Evolutionary conservation across 1,140 invertebrate species (phyloP).

Genomic region (Drosophila baimaii): DNA sequence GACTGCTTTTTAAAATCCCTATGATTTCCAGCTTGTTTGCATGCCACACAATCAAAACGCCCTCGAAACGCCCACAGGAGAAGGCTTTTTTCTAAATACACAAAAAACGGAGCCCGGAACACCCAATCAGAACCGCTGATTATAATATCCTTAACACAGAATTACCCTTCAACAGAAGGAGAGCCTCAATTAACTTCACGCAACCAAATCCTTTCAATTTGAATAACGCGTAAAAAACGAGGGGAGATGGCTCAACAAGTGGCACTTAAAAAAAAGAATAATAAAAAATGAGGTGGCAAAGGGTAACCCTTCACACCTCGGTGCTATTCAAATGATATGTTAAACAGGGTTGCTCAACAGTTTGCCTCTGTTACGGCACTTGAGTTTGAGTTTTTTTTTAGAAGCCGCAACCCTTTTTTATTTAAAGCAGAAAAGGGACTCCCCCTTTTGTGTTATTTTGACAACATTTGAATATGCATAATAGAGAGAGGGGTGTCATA

Average conservation of each 20-base stretch:
- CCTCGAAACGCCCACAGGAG: conserved; percentile 46
- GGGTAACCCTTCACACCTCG: conserved; percentile 70
- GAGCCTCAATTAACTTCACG: conserved; percentile 71
- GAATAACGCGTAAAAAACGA: conserved; percentile 54
- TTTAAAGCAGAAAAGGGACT: not conserved
- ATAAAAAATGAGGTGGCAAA: conserved; percentile 35
- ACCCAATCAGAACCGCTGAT: conserved; percentile 63
- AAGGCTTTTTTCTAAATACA: conserved; percentile 1
- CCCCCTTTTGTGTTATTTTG: conserved; percentile 49
- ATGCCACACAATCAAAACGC: conserved; percentile 42
- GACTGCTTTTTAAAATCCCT: not conserved
- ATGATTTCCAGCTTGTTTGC: conserved; percentile 32
- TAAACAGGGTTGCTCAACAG: conserved; percentile 74
- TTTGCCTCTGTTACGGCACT: conserved; percentile 41
- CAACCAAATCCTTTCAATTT: conserved; percentile 77
- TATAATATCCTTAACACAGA: conserved; percentile 66
- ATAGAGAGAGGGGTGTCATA: conserved; percentile 19
- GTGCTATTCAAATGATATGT: conserved; percentile 80
- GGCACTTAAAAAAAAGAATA: conserved; percentile 37
- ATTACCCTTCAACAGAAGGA: conserved; percentile 48
- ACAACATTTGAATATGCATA: conserved; percentile 78
- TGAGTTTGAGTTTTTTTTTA: conserved; percentile 52
- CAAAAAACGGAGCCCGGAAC: conserved; percentile 9
- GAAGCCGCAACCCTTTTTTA: conserved; percentile 62
- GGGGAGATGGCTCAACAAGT: conserved; percentile 67